phyloP scores from a whole-genome alignment of 2,797 vertebrate species.

The Xiphorhynchus erythropygius region DNA sequence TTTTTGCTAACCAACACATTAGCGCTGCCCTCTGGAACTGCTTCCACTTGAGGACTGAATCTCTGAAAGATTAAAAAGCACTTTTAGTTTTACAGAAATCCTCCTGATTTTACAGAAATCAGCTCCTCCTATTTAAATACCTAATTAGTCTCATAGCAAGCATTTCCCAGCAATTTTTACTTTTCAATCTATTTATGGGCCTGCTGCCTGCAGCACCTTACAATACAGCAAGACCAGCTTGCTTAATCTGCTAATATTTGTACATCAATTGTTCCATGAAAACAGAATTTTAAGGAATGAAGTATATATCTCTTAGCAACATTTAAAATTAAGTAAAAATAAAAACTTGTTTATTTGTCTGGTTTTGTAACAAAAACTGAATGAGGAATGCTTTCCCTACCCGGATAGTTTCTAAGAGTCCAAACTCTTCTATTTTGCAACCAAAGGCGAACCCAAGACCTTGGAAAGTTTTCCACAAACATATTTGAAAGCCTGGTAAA shows the following conservation, averaged over 20 bases:
- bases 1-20: neutral
- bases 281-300: neutral
- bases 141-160: slow-evolving; percentile 14
- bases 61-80: neutral
- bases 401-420: neutral
- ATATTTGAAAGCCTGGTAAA: neutral
- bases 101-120: slow-evolving; percentile 17
- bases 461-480: neutral
- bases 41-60: neutral
- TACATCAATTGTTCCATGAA: neutral
- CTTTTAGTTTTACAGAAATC: slow-evolving; percentile 10
- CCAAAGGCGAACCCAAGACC: neutral
- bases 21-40: neutral
- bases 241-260: neutral
- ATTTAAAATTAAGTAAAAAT: neutral
- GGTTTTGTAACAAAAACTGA: neutral
- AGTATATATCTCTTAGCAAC: neutral
- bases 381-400: neutral
- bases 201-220: neutral
- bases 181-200: neutral
- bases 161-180: neutral
- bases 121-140: neutral
- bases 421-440: neutral
- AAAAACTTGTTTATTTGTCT: neutral
- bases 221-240: neutral